Evolutionary conservation across 1,140 invertebrate species (phyloP).

Genomic region (Hesperophylax magnus): DNA sequence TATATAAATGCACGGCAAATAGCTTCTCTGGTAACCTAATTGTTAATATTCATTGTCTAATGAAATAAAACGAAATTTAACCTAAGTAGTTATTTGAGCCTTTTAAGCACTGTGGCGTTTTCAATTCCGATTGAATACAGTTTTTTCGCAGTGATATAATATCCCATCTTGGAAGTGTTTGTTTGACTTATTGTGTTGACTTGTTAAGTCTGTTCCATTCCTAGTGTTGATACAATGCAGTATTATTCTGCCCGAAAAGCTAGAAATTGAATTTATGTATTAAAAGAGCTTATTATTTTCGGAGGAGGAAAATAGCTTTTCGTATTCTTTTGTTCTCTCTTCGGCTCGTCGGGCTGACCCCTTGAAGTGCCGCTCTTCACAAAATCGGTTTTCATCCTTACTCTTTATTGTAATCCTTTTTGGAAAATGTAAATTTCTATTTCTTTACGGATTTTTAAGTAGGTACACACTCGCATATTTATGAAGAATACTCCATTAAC

Average conservation of each 20-base stretch:
- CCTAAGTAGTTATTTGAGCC: neutral
- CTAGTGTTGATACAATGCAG: conserved; percentile 20
- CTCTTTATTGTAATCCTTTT: conserved; percentile 12
- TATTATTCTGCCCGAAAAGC: conserved; percentile 25
- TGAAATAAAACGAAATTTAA: too few relatives aligned
- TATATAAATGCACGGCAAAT: too few relatives aligned
- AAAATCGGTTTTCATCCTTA: conserved; percentile 31
- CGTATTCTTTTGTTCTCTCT: conserved; percentile 26
- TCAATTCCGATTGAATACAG: neutral
- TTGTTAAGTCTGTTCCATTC: neutral
- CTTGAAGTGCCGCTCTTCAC: conserved; percentile 6
- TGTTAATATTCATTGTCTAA: too few relatives aligned
- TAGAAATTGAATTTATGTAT: conserved; percentile 36
- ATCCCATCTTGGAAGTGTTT: neutral
- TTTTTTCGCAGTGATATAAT: neutral
- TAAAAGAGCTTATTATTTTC: conserved; percentile 32
- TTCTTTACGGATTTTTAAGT: neutral
- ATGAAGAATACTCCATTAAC: neutral
- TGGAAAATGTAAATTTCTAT: neutral
- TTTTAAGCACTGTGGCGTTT: neutral
- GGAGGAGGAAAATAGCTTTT: conserved; percentile 27
- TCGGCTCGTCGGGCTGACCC: conserved; percentile 10
- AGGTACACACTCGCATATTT: neutral
- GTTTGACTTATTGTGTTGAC: neutral
- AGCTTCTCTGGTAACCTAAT: too few relatives aligned